Conservation (phyloP, 2,797 vertebrate genomes). For the Meriones psammophilus region DNA sequence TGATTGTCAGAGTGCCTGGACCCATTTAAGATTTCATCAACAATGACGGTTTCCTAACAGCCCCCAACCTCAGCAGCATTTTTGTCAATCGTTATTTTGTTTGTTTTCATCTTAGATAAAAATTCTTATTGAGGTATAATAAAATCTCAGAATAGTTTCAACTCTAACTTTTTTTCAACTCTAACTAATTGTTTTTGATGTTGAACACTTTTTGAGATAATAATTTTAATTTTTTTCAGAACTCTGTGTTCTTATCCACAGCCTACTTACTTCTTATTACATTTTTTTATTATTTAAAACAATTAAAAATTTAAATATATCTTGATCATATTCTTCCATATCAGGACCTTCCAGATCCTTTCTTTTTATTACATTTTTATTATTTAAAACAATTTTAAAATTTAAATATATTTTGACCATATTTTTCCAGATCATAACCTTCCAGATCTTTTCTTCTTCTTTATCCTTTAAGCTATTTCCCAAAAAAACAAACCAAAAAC, state of each 20-base stretch:
- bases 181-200: not conserved
- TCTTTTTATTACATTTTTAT: not conserved
- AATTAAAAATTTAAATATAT: not conserved
- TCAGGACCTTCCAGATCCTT: no score
- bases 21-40: not conserved
- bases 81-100: not conserved
- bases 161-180: not conserved
- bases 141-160: not conserved
- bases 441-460: not conserved
- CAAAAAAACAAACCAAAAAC: not conserved
- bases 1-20: not conserved
- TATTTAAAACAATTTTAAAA: not conserved
- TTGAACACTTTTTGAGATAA: not conserved
- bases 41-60: no score
- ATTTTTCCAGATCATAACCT: not conserved
- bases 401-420: not conserved
- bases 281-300: not conserved
- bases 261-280: not conserved
- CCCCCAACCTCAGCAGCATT: not conserved
- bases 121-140: not conserved
- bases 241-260: not conserved
- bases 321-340: not conserved
- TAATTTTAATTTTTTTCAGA: not conserved
- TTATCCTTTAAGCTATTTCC: not conserved
- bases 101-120: not conserved